phyloP scores from a whole-genome alignment of 1,140 invertebrate species.

The Drosophila melanogaster region Release_6_plus_ISO1_MT NC_004354.4:4752501-4753000 shows the following conservation, averaged over 20 bases:
- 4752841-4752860: slow-evolving; percentile 24
- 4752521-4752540: slow-evolving; percentile 50
- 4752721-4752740: slow-evolving; percentile 10
- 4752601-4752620: background rate
- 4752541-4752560: slow-evolving; percentile 14
- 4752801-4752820: slow-evolving; percentile 38
- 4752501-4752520: background rate
- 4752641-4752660: too few relatives aligned
- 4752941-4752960: slow-evolving; percentile 83
- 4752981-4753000: slow-evolving; percentile 19
- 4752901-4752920: slow-evolving; percentile 64
- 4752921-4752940: slow-evolving; percentile 82
- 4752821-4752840: slow-evolving; percentile 29
- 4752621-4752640: background rate
- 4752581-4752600: slow-evolving; percentile 29
- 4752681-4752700: too few relatives aligned
- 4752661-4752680: too few relatives aligned
- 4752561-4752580: slow-evolving; percentile 45
- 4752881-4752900: slow-evolving; percentile 53
- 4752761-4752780: background rate
- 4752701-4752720: too few relatives aligned
- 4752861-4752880: background rate
- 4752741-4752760: background rate
- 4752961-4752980: slow-evolving; percentile 14
- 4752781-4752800: slow-evolving; percentile 14